Conservation (phyloP, 1,140 invertebrate species). For the Portunus trituberculatus region DNA sequence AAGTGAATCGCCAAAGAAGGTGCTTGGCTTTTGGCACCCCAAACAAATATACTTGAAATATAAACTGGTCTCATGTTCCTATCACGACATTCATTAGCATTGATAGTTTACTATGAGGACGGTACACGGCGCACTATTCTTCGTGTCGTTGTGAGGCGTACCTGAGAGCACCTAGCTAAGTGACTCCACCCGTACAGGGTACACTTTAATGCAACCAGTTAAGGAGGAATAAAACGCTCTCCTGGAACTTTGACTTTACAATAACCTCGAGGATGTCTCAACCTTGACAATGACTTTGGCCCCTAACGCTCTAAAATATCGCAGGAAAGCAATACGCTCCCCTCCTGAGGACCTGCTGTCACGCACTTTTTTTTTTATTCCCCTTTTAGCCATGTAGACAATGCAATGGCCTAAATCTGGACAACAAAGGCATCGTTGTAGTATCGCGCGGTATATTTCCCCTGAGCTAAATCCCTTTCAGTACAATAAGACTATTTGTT, state of each 20-base stretch:
- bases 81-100: not conserved
- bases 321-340: not conserved
- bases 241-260: conserved; percentile 7
- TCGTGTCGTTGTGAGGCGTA: not conserved
- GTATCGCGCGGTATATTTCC: too few species aligned
- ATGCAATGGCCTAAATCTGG: too few species aligned
- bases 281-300: conserved; percentile 12
- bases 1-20: too few species aligned
- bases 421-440: too few species aligned
- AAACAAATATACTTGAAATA: not conserved
- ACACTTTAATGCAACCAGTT: not conserved
- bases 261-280: not conserved
- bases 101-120: not conserved
- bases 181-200: not conserved
- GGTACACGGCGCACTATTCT: not conserved
- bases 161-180: not conserved
- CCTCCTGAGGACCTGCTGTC: not conserved
- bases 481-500: not conserved
- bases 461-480: not conserved
- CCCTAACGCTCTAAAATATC: not conserved
- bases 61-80: not conserved
- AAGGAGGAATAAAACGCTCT: not conserved
- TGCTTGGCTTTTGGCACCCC: too few species aligned
- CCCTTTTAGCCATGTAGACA: too few species aligned
- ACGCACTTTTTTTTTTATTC: not conserved